These are phyloP conservation scores for Rhyacichthys aspro DNA, from an alignment of 2,797 vertebrate species.

Conservation along the genomic window DNA sequence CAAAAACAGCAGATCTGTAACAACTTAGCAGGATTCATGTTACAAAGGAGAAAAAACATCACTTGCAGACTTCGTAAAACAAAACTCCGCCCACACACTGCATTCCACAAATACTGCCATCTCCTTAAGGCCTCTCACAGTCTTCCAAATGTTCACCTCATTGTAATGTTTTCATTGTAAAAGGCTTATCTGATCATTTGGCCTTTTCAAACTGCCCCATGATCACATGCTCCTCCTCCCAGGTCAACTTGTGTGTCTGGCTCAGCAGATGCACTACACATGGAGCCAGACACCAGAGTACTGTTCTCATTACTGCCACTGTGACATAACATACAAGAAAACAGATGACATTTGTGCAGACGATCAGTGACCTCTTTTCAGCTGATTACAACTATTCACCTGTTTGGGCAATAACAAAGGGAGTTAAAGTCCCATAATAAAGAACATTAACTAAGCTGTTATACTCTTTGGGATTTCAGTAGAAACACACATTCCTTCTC, in stretches of 20 bases:
- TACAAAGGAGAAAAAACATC: constrained; percentile 37
- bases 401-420: neutral
- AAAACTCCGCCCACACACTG: constrained; percentile 52
- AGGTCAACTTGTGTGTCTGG: constrained; percentile 8
- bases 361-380: constrained; percentile 23
- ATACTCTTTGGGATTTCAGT: neutral
- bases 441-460: neutral
- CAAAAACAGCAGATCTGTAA: constrained; percentile 42
- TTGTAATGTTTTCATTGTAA: constrained; percentile 60
- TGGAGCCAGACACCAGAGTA: constrained; percentile 14
- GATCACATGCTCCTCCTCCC: constrained; percentile 32
- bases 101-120: constrained; percentile 50
- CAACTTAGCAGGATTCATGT: constrained; percentile 50
- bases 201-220: constrained; percentile 49
- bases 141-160: constrained; percentile 49
- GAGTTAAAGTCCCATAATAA: neutral
- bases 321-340: constrained; percentile 41
- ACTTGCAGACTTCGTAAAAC: constrained; percentile 38
- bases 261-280: constrained; percentile 8
- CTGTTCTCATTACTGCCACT: constrained; percentile 22
- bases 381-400: constrained; percentile 17
- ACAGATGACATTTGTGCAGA: constrained; percentile 23
- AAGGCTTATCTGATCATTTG: constrained; percentile 64
- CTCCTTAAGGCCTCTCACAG: constrained; percentile 48
- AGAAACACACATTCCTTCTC: constrained; percentile 24